Evolutionary conservation across 2,888 invertebrate species (phyloP), one percentile per base, ranked within the genome.

Genomic region (Seira sanloemensis): DNA sequence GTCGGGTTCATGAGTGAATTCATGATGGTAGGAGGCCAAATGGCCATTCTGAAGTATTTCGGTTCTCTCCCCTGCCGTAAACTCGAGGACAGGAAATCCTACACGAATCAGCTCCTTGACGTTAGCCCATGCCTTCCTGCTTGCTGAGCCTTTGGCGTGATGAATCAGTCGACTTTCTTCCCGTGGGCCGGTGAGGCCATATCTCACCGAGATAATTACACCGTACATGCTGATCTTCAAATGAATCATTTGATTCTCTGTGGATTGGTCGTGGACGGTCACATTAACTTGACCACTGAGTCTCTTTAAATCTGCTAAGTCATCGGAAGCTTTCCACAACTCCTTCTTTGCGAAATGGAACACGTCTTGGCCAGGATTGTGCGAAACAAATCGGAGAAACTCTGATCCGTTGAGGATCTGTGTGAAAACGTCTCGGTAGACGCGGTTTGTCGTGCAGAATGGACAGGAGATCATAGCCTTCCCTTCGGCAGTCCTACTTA

Each of bases 301-400:
- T 9, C 97, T 94, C 91, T 97, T 97, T 89, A 97, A 91, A 90
- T 97, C 97, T 86, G 95, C 96, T 89, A 96, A 94, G 91, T 97
- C 97, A 90, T 97, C 97, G 84, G 94, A 95, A 4, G 97, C 96
- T 62, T 96, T 94, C 96, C 97, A 97, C 0, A 95, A 94, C 88
- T 97, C 96, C 90, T 97, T 97, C 91, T 97, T 97, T 19, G 97
- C 96, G 91, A 97, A 97, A 92, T 96, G 97, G 92, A 97, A 97
- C 12, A 96, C 96, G 90, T 97, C 97, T 91, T 97, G 97, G 90
- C 96, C 96, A 19, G 96, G 95, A 88, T 95, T 96, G 91, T 97
- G 97, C 27, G 97, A 95, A 73, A 97, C 95, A 91, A 97, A 96
- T 50, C 97, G 96, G 89, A 97, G 92, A 90, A 97, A 93, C 91